Evolutionary conservation across 2,888 invertebrate species (phyloP), one percentile per base, ranked within the genome.

Genomic region (Sesia bembeciformis): DNA sequence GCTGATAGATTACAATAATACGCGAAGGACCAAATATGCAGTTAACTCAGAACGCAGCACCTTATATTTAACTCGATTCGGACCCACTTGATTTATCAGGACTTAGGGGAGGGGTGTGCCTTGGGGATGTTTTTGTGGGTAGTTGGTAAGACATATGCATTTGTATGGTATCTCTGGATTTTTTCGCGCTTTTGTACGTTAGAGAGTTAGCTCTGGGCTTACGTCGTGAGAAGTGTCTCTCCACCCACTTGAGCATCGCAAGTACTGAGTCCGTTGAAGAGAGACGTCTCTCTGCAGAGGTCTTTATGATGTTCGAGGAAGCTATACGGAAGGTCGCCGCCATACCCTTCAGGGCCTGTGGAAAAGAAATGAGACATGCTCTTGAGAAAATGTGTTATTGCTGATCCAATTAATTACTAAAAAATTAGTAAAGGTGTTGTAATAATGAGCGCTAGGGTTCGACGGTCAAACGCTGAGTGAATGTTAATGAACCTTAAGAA

Each of bases 281-380:
- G 51, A 97, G 87, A 57, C 97, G 94, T 53, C 96, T 91, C 72
- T 96, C 96, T 0, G 97, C 97, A 0, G 95, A 94, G 0, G 97
- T 97, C 71, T 95, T 95, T 4, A 94, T 94, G 66, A 96, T 96
- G 71, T 93, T 92, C 0, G 96, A 96, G 0, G 95, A 94, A 0
- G 96, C 94, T 5, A 97, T 95, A 53, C 97, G 93, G 91, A 97
- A 97, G 3, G 97, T 97, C 1, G 96, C 95, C 0, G 97, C 97
- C 96, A 97, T 97, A 78, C 97, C 97, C 90, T 96, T 96, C 56
- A 97, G 86, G 0, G 96, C 96, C 96, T 96, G 74, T 43, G 60
- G 60, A 54, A 40, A 54, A 49, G 52, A 51, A 52, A 46, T 23
- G 23, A 23, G 23, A 23, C 2, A 23, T 23, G 23, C 23, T 23